Conservation (phyloP, 1,140 invertebrate species). For the Mycetomoellerius zeteki region DNA sequence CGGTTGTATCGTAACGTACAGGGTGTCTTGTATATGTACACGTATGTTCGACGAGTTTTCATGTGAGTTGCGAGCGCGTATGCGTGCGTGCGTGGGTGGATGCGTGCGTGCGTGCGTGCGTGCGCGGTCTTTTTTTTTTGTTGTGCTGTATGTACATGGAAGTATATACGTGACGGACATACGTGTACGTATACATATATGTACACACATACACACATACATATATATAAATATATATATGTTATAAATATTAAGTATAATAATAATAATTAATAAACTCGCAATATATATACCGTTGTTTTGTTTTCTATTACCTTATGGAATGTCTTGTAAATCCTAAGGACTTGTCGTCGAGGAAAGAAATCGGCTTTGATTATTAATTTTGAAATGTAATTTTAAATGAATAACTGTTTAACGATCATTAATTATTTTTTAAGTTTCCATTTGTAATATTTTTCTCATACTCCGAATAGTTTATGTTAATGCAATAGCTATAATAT, state of each 20-base stretch:
- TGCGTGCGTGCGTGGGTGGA: slow-evolving; percentile 29
- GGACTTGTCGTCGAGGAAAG: neutral
- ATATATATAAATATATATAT: slow-evolving; percentile 78
- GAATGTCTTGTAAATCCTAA: neutral
- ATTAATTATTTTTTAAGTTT: neutral
- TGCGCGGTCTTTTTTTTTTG: neutral
- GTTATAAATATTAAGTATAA: slow-evolving; percentile 75
- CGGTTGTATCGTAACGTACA: slow-evolving; percentile 71
- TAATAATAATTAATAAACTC: slow-evolving; percentile 80
- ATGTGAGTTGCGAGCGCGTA: slow-evolving; percentile 76
- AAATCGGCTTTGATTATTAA: neutral
- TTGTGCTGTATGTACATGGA: neutral
- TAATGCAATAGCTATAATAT: neutral
- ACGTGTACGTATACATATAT: slow-evolving; percentile 76
- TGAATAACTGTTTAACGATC: neutral
- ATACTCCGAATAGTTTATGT: neutral
- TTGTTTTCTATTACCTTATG: slow-evolving; percentile 17
- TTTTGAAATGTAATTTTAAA: slow-evolving; percentile 21
- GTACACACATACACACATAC: slow-evolving; percentile 74
- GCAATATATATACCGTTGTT: slow-evolving; percentile 74
- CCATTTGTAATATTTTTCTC: neutral
- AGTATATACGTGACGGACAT: slow-evolving; percentile 24
- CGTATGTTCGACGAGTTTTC: slow-evolving; percentile 60
- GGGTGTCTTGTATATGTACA: slow-evolving; percentile 73
- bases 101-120: slow-evolving; percentile 4